Base-by-base conservation (phyloP, 1,140 invertebrate species). In the Panulirus ornatus region DNA sequence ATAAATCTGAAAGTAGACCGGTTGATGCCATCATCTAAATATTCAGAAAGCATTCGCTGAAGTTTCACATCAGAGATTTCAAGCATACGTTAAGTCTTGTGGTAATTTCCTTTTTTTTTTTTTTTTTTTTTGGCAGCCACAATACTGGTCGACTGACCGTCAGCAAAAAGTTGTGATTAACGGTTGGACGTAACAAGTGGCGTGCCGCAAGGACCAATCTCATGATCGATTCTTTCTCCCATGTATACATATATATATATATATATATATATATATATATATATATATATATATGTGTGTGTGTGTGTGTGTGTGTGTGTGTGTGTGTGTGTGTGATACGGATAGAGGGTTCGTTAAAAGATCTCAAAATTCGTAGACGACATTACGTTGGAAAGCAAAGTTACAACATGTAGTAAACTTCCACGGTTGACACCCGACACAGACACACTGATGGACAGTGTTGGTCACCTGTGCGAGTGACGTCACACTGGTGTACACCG, bases 281-380 rank as follows among this genome's bases (percentile, higher is more conserved):
- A 70, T 70, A 27, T 70, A n/a, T 70, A 70, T 70, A n/a, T 70
- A 70, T 34, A 34, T 34, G n/a, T 70, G 8, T 70, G n/a, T 70
- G 8, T 70, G n/a, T 70, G 8, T 70, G n/a, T 70, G 8, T 70
- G n/a, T 70, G 8, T 70, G n/a, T 34, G n/a, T 70, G n/a, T 34
- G 16, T 47, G 16, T 70, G n/a, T 34, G n/a, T 22, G n/a, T n/a
- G 30, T 14, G 30, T 14, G 19, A 76, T 6, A 42, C n/a, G 36
- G 73, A 40, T 22, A 76, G 40, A 22, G 19, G 36, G 8, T 6
- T 14, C 30, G 73, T 19, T 9, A 76, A 34, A 40, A n/a, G n/a
- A n/a, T n/a, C n/a, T n/a, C n/a, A n/a, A n/a, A n/a, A n/a, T n/a
- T n/a, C n/a, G n/a, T n/a, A n/a, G n/a, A n/a, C n/a, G n/a, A n/a